Percentiles rank a stretch among this genome's conserved stretches.
phyloP scores from a whole-genome alignment of 2,888 invertebrate species.

The Anagyrus pseudococci region DNA sequence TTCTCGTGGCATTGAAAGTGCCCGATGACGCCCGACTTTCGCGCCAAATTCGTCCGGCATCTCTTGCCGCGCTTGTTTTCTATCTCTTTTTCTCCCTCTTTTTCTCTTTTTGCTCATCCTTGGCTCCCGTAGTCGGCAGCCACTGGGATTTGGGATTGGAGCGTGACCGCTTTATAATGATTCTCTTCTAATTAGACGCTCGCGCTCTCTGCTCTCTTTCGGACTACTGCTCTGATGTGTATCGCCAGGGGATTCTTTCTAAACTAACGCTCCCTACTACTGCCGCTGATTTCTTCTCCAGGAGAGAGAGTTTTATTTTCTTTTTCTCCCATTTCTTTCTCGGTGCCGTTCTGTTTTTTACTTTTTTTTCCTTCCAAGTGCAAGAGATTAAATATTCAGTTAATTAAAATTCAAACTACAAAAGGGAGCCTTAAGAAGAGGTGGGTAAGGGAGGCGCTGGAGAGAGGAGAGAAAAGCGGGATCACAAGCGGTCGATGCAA shows the following conservation, averaged over 20 bases:
- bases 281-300: neutral
- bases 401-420: neutral
- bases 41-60: no score
- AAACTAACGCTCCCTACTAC: no score
- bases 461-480: neutral
- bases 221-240: no score
- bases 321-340: neutral
- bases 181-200: no score
- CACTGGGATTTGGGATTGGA: no score
- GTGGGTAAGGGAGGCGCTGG: no score
- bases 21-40: no score
- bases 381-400: neutral
- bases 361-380: neutral
- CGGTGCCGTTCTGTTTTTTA: neutral
- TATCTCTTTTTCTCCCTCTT: neutral
- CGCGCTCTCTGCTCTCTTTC: no score
- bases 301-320: neutral
- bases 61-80: neutral
- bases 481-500: neutral
- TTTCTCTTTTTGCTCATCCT: neutral
- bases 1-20: no score
- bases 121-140: no score
- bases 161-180: no score
- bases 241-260: neutral
- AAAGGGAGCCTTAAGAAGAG: no score